A percentile compares a stretch with the other conserved stretches of the same genome.
Conservation (phyloP, 1,140 invertebrate species). For the Ridgeia piscesae region DNA sequence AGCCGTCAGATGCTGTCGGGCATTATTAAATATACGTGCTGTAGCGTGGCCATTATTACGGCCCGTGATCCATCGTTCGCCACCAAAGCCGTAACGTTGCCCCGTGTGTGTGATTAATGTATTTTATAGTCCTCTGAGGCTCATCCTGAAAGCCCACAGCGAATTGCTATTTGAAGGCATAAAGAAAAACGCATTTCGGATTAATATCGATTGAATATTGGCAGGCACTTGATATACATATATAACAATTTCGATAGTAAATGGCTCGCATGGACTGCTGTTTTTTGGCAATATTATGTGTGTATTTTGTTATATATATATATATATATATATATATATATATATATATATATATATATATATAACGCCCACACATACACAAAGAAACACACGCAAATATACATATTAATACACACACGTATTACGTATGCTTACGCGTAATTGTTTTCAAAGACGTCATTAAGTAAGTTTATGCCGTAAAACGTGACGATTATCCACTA, state of each 20-base stretch:
- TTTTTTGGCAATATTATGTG: too few species aligned
- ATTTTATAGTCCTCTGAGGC: not conserved
- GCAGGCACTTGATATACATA: not conserved
- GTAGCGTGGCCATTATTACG: not conserved
- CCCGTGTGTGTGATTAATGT: not conserved
- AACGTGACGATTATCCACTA: not conserved
- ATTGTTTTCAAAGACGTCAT: too few species aligned
- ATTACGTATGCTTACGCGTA: too few species aligned
- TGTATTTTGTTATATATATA: too few species aligned
- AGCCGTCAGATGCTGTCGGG: too few species aligned
- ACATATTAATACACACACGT: too few species aligned
- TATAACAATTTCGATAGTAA: not conserved
- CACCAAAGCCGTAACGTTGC: not conserved
- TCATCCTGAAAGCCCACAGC: not conserved
- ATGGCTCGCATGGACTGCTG: not conserved
- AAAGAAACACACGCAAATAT: too few species aligned
- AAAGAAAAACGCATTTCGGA: not conserved
- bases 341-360: too few species aligned
- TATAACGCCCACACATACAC: too few species aligned
- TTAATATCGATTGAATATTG: not conserved
- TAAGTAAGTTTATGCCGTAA: too few species aligned
- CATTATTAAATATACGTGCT: not conserved
- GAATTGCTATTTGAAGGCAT: not conserved
- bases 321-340: too few species aligned
- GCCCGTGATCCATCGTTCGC: not conserved